Evolutionary conservation across 2,797 vertebrate genomes (phyloP).

Genomic region (Coendou prehensilis): DNA sequence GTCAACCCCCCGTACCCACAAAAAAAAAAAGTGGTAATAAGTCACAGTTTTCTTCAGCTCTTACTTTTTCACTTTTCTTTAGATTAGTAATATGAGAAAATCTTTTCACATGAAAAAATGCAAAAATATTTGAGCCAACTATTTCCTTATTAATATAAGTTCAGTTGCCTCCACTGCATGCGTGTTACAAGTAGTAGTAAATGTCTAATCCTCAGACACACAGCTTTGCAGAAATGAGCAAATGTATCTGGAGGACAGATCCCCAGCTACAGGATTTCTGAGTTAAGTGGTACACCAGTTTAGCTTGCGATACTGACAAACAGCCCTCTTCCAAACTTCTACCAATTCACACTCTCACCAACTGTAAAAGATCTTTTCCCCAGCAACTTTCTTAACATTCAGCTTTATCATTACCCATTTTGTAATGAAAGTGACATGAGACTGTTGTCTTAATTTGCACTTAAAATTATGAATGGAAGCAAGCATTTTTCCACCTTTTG

Average conservation of each 20-base stretch:
- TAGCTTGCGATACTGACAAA: neutral
- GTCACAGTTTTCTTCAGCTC: neutral
- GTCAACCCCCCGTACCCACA: no score
- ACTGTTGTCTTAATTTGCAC: neutral
- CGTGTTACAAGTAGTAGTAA: neutral
- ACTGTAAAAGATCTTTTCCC: neutral
- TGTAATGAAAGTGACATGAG: neutral
- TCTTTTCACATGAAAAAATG: slow-evolving; percentile 25
- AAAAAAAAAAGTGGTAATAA: neutral
- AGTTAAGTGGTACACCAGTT: neutral
- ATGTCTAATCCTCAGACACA: neutral
- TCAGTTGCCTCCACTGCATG: neutral
- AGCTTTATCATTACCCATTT: neutral
- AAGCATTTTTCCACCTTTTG: neutral
- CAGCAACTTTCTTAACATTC: neutral
- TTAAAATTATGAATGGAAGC: neutral
- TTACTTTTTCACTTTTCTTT: neutral
- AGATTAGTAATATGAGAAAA: neutral
- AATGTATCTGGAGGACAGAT: neutral
- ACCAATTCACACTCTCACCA: neutral
- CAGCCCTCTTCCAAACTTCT: neutral
- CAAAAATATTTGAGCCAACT: neutral
- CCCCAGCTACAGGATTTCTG: neutral
- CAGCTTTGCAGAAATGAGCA: neutral
- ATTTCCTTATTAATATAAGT: neutral